Base-by-base conservation (phyloP, 2,888 invertebrate species). In the Ariolimax columbianus region DNA sequence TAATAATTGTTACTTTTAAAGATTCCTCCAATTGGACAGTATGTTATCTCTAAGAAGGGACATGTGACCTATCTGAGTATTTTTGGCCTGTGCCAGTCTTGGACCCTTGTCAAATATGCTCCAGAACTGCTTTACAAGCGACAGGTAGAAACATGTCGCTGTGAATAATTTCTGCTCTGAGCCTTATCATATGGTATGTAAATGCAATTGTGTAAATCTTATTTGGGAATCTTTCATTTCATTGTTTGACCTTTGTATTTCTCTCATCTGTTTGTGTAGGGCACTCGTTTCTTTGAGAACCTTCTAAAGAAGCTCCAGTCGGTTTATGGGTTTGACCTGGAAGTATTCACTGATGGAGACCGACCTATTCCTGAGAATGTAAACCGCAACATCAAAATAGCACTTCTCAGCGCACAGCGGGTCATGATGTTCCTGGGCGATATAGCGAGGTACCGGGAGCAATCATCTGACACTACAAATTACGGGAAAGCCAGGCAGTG, bases 381-480 rank as follows among this genome's bases (percentile, higher is more conserved):
- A 93, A 89, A 89, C 72, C 95, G 88, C 95, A 96, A 59, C 95
- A 96, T 33, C 96, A 96, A 94, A 96, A 96, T 97, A 88, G 97
- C 97, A 3, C 95, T 98, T 93, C 96, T 97, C 89, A 97, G 97
- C 85, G 96, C 96, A 4, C 98, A 99, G 94, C 97, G 98, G 91
- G 95, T 97, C 88, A 96, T 97, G 90, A 96, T 99, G 79, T 97
- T 96, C 92, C 95, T 99, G 91, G 99, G 99, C 0, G 99, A 99
- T 94, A 95, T 99, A 91, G 97, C 97, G 26, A 96, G 99, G 86
- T 99, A 99, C 94, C 96, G 96, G 93, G 97, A 97, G 93, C 97
- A 97, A 94, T 96, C 96, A 70, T 96, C 96, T 90, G 97, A 97
- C 92, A 96, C 96, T 0, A 95, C 96, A 84, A 97, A 97, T 95